Evolutionary conservation across 1,140 invertebrate species (phyloP).

Genomic region (Trachelipus rathkii): DNA sequence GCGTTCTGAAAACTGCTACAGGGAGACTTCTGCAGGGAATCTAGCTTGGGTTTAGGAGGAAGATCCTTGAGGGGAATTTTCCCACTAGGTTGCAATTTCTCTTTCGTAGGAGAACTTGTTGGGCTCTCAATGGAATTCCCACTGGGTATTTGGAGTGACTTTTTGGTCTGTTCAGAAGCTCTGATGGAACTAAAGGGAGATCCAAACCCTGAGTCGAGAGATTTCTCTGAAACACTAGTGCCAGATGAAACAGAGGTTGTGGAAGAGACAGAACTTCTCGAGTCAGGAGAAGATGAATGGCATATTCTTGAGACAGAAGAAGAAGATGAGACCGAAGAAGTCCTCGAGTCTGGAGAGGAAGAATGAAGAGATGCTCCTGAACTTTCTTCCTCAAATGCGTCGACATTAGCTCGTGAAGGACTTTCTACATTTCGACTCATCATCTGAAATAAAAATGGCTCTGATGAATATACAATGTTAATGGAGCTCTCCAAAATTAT

Average conservation of each 20-base stretch:
- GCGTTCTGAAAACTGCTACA: too few species aligned
- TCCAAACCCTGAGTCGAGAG: neutral
- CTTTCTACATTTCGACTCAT: too few species aligned
- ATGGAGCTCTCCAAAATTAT: too few species aligned
- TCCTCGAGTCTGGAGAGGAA: neutral
- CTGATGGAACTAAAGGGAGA: neutral
- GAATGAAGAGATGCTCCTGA: neutral
- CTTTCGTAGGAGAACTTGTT: neutral
- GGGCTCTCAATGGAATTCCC: neutral
- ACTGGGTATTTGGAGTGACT: neutral
- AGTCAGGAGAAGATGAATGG: neutral
- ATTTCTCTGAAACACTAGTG: neutral
- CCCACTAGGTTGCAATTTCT: too few species aligned
- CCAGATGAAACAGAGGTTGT: neutral
- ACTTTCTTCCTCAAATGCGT: too few species aligned
- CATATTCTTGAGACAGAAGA: neutral
- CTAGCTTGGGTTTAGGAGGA: too few species aligned
- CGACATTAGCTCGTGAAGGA: too few species aligned
- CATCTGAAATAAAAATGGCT: too few species aligned
- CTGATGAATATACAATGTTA: too few species aligned
- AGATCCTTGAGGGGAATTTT: too few species aligned
- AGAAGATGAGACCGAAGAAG: neutral
- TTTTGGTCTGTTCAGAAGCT: neutral
- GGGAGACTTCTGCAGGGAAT: too few species aligned
- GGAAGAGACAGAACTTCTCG: neutral